Conservation (phyloP, 2,888 invertebrate species). For the Apantesis nais region DNA sequence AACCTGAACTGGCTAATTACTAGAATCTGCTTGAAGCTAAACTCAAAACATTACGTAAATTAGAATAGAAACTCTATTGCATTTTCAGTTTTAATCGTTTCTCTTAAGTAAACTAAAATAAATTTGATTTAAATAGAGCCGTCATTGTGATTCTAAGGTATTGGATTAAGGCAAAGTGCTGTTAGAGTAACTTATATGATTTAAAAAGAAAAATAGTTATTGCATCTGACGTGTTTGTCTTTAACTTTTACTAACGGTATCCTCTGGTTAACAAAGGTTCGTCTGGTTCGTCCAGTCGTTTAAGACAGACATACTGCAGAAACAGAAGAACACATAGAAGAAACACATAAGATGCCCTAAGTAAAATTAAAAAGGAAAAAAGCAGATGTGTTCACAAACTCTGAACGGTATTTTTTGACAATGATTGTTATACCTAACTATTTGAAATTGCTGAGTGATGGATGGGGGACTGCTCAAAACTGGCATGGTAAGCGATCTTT, state of each 20-base stretch:
- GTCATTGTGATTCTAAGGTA: background rate
- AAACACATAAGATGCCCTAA: too few species aligned
- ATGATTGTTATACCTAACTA: too few species aligned
- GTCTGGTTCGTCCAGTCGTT: too few species aligned
- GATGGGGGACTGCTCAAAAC: too few species aligned
- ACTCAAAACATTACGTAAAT: constrained; percentile 6
- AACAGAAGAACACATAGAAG: too few species aligned
- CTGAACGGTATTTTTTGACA: background rate
- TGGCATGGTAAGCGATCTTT: too few species aligned
- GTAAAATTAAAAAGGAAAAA: background rate
- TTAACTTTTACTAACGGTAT: background rate
- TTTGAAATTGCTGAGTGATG: too few species aligned
- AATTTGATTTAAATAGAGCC: background rate
- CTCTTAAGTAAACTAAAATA: background rate
- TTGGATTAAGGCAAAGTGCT: background rate
- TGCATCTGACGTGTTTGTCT: background rate
- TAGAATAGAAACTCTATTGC: background rate
- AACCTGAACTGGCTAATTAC: constrained; percentile 16
- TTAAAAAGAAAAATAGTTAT: background rate
- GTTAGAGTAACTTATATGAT: too few species aligned
- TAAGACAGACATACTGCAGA: background rate
- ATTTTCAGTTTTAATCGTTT: background rate
- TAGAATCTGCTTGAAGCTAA: constrained; percentile 11
- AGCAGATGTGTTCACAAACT: background rate
- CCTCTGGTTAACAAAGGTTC: too few species aligned